Conservation (phyloP, 2,888 invertebrate species). For the Pyrrhosoma nymphula region DNA sequence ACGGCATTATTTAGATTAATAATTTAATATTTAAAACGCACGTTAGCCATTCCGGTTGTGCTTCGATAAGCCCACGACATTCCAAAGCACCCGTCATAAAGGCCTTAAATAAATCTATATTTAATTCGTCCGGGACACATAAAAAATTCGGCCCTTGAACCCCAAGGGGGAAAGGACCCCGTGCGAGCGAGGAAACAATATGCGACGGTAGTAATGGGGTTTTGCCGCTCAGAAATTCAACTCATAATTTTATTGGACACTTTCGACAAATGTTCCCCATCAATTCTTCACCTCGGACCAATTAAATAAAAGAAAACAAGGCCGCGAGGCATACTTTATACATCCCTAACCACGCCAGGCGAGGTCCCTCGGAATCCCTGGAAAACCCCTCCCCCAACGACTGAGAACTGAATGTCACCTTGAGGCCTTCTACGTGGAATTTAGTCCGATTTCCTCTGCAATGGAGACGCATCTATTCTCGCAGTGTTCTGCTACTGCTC, state of each 20-base stretch:
- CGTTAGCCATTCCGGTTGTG: neutral
- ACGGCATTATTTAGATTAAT: neutral
- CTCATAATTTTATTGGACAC: constrained; percentile 17
- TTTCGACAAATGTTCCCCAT: constrained; percentile 22
- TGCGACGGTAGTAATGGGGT: neutral
- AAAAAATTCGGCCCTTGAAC: neutral
- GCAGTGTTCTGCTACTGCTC: no score
- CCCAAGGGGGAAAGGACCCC: neutral
- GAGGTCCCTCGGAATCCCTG: neutral
- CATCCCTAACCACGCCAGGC: neutral
- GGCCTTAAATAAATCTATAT: neutral
- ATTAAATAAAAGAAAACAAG: neutral
- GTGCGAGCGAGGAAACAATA: neutral
- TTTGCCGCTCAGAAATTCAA: constrained; percentile 5
- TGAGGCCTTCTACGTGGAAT: neutral
- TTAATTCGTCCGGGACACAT: neutral
- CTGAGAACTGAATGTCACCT: constrained; percentile 15
- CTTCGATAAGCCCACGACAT: neutral
- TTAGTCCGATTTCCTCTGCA: neutral
- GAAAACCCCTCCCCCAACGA: neutral
- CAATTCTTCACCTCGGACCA: constrained; percentile 30
- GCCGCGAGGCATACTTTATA: neutral
- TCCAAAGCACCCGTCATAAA: constrained; percentile 28
- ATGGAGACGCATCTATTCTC: no score
- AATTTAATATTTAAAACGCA: neutral